A percentile compares a stretch with the other conserved stretches of the same genome.
Conservation (phyloP, 1,140 invertebrate species). For the Scaptomyza pallida region DNA sequence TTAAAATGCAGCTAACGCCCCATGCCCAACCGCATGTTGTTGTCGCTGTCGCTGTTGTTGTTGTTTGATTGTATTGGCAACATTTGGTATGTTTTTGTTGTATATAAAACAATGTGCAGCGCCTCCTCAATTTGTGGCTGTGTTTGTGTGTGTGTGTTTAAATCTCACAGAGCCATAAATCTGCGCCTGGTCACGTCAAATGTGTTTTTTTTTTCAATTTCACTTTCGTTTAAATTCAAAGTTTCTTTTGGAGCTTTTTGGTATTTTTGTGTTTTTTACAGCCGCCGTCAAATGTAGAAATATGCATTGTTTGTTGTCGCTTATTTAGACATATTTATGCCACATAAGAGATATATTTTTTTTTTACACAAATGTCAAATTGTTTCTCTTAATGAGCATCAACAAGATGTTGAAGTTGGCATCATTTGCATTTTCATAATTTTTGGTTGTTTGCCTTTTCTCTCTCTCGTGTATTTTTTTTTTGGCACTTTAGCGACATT, state of each 20-base stretch:
- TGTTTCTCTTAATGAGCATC: constrained; percentile 30
- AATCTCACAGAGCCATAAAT: constrained; percentile 46
- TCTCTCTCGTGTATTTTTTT: too few relatives aligned
- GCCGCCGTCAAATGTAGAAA: constrained; percentile 1
- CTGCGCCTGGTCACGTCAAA: constrained; percentile 61
- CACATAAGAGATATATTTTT: not conserved
- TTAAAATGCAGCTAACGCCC: constrained; percentile 72
- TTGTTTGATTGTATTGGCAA: constrained; percentile 51
- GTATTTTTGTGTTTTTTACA: not conserved
- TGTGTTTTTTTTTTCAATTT: constrained; percentile 57
- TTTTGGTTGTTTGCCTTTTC: constrained; percentile 1
- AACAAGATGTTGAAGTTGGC: constrained; percentile 7
- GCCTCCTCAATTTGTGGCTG: constrained; percentile 13
- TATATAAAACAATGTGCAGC: constrained; percentile 49
- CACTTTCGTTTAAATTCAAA: constrained; percentile 60
- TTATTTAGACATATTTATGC: constrained; percentile 5
- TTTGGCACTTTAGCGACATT: constrained; percentile 11
- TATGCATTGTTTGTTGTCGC: constrained; percentile 13
- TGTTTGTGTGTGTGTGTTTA: too few relatives aligned
- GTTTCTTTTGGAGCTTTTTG: constrained; percentile 25
- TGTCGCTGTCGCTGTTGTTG: constrained; percentile 25
- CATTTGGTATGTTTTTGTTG: constrained; percentile 34
- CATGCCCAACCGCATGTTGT: constrained; percentile 11
- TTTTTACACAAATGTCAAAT: constrained; percentile 33
- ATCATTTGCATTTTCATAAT: constrained; percentile 30